Evolutionary conservation across 2,113 vertebrate genomes (phyloP).

Genomic region (Pachycephala philippinensis): DNA sequence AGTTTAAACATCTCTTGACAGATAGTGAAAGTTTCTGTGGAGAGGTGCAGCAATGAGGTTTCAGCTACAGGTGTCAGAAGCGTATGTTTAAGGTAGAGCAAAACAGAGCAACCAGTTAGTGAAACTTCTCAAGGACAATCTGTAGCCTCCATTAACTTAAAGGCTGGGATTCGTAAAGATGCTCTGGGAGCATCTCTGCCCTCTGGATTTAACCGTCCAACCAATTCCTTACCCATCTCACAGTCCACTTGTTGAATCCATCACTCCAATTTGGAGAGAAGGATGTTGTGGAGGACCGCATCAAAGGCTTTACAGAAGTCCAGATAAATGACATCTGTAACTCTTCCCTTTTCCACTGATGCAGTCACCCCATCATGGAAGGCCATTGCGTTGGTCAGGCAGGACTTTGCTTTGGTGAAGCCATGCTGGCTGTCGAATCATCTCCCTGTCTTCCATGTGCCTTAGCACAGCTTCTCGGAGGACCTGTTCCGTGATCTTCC

Average conservation of each 20-base stretch:
- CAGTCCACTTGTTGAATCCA: not conserved
- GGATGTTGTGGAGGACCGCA: not conserved
- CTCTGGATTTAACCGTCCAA: accelerated
- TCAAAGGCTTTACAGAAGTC: not conserved
- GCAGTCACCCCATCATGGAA: not conserved
- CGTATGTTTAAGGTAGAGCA: not conserved
- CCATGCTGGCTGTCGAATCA: accelerated
- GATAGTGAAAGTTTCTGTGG: not conserved
- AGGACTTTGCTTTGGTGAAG: not conserved
- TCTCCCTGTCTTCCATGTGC: not conserved
- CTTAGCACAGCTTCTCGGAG: not conserved
- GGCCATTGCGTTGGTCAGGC: not conserved
- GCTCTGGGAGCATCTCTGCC: not conserved
- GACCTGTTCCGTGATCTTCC: not conserved
- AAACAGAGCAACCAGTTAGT: not conserved
- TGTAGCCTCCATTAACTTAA: not conserved
- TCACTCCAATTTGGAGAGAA: not conserved
- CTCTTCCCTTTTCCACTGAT: not conserved
- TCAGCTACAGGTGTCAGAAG: not conserved
- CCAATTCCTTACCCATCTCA: not conserved
- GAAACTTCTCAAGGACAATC: not conserved
- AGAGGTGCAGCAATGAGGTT: not conserved
- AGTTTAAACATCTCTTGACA: not conserved
- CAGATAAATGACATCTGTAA: not conserved
- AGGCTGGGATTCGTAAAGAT: not conserved